Evolutionary conservation across 2,113 vertebrate species (phyloP), one percentile per base, ranked within the genome.

Genomic region (Strix aluco): DNA sequence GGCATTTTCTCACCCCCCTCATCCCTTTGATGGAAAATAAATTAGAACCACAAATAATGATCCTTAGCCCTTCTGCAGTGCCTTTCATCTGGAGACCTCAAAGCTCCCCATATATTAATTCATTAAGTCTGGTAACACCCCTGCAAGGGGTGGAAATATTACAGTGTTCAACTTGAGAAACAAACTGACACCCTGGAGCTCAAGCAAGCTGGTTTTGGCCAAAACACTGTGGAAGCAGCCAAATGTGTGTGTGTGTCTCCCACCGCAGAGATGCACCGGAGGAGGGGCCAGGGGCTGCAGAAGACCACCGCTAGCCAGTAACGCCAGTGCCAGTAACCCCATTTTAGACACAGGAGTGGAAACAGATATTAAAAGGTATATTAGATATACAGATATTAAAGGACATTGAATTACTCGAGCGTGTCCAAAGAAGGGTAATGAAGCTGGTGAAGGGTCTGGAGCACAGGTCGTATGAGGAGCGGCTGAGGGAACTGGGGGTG

Each of bases 1-100:
- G 65, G 94, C 72, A 88, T 96, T 96, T 95, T 96, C 94, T 93
- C 92, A 93, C 72, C 38, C 88, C 79, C 71, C 88, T 94, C 86
- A 93, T 93, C 80, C 72, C 92, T 97, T 96, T 94, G 92, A 96
- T 84, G 92, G 94, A 58, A 93, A 96, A 94, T 80, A 92, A 96
- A 95, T 95, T 21, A 92, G 96, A 96, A 92, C 94, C 88, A 88
- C 95, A 94, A 93, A 74, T 63, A 95, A 95, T 17, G 90, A 94
- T 52, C 67, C 92, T 62, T 38, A 30, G 79, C 55, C 61, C 86
- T 86, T 88, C 75, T 47, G 18, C 72, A 90, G 67, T 0, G 40
- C 75, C 95, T 95, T 96, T 97, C 95, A 93, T 92, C 86, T 74
- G 80, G 34, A 63, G 66, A 86, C 82, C 95, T 90, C 82, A 90